Evolutionary conservation across 1,140 invertebrate genomes (phyloP), one percentile per base, ranked within the genome.

Genomic region (Wiebesia pumilae): DNA sequence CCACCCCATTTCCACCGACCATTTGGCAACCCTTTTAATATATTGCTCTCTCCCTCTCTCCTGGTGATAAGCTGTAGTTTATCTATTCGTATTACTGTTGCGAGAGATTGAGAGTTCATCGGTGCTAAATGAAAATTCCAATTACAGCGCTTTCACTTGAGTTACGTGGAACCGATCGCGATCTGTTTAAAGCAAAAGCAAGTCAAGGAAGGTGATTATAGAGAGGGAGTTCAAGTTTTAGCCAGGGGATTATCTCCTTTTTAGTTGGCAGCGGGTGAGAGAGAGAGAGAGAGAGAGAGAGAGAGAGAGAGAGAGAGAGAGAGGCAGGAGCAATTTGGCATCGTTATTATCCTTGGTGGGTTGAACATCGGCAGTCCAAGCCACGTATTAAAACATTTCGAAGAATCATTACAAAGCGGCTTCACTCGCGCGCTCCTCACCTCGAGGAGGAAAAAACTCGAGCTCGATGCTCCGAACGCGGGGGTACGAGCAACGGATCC

Each of bases 231-330:
- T 47, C 12, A 4, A 47, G 4, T 47, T 47, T 47, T 47, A 47
- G 43, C 4, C 43, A 47, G 43, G 12, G 12, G 43, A 47, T 47
- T n/a, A n/a, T n/a, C n/a, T n/a, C n/a, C n/a, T n/a, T n/a, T n/a
- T n/a, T n/a, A n/a, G 14, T 47, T 47, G 14, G 43, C 6, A 47
- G 6, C 14, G 14, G 43, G 6, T 47, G 6, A 43, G 84, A 85
- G 47, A 88, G 71, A 85, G n/a, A 85, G 79, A 88, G 65, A 85
- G 73, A 85, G 69, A 82, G 62, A 69, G 62, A 88, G 30, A 81
- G 65, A 82, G 73, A 62, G 21, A 62, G 21, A 62, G 21, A 62
- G 73, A 65, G 14, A 77, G 24, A 77, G 27, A 40, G 16, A 47
- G 47, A 54, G 77, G 30, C 38, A 51, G 33, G n/a, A 33, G 51